Evolutionary conservation across 2,797 vertebrate species (phyloP).

Genomic region (Dermochelys coriacea): DNA sequence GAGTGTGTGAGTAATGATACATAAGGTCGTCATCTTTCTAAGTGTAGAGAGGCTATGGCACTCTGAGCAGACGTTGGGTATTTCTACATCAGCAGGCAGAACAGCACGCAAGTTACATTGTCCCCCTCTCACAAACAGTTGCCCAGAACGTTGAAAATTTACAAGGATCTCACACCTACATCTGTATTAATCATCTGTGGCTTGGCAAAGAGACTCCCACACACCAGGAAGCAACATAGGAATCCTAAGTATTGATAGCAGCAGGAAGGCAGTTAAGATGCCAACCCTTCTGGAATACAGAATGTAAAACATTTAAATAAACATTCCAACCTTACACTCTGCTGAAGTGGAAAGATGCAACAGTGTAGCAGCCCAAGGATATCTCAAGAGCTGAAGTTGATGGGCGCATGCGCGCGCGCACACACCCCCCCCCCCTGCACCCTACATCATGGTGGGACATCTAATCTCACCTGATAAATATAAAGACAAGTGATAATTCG

Average conservation of each 20-base stretch:
- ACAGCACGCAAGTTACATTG: rapidly evolving
- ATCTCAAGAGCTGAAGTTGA: background rate
- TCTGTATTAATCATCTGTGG: background rate
- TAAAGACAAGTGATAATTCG: background rate
- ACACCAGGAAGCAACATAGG: background rate
- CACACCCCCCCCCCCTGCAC: too few relatives aligned
- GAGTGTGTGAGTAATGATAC: background rate
- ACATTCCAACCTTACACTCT: background rate
- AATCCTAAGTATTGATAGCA: background rate
- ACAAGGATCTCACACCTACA: background rate
- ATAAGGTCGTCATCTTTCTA: background rate
- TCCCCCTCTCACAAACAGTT: background rate
- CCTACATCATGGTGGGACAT: background rate
- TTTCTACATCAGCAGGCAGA: rapidly evolving
- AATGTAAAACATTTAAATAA: background rate
- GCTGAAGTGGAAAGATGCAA: background rate
- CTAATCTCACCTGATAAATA: background rate
- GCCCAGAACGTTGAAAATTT: background rate
- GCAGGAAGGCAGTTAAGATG: background rate
- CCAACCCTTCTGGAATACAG: background rate
- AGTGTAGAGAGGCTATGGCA: rapidly evolving
- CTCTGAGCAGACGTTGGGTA: background rate
- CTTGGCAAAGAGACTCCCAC: background rate
- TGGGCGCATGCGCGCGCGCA: too few relatives aligned
- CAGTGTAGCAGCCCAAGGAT: background rate